Percentiles rank a stretch among this genome's conserved stretches.
Evolutionary conservation across 2,797 vertebrate genomes (phyloP).

Genomic region (Cynopterus sphinx): DNA sequence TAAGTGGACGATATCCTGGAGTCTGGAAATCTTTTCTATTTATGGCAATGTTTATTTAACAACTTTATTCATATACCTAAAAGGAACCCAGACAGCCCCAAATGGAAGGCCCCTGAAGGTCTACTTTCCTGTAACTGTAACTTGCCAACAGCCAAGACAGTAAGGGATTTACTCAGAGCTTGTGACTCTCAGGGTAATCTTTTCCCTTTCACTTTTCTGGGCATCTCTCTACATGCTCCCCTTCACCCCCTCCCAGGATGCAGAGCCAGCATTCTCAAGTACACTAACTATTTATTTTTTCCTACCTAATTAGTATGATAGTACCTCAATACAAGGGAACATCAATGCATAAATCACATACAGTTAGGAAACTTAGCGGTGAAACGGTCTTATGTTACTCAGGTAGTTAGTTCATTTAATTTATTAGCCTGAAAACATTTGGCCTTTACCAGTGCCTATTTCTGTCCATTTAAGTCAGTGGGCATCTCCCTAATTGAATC

Average conservation of each 20-base stretch:
- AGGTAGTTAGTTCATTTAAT: not conserved
- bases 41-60: constrained; percentile 49
- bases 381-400: not conserved
- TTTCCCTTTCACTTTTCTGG: not conserved
- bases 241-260: not conserved
- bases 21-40: constrained; percentile 50
- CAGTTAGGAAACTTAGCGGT: not conserved
- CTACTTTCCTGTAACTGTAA: constrained; percentile 6
- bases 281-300: not conserved
- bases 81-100: not conserved
- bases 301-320: not conserved
- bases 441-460: not conserved
- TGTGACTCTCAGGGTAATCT: not conserved
- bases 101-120: not conserved
- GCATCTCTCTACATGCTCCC: not conserved
- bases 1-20: not conserved
- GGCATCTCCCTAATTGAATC: not conserved
- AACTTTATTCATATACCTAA: not conserved
- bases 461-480: not conserved
- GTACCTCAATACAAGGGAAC: not conserved
- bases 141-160: not conserved
- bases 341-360: not conserved
- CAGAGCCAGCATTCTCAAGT: not conserved
- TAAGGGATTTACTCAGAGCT: not conserved
- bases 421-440: not conserved